Conservation (phyloP, 1,140 invertebrate species). For the Aphaenogaster floridana region DNA sequence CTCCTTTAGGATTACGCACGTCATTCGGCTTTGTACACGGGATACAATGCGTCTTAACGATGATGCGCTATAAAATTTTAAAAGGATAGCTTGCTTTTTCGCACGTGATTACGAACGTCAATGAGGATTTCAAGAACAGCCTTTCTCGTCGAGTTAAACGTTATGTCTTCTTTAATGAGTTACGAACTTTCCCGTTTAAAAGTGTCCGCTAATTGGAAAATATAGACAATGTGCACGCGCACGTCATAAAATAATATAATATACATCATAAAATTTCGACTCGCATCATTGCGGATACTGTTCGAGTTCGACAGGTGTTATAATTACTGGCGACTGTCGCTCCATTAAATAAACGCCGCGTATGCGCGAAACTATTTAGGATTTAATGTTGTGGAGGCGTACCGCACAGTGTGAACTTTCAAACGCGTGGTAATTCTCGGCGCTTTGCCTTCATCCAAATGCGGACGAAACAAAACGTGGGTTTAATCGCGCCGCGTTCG, state of each 20-base stretch:
- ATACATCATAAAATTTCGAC: not conserved
- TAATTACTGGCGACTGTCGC: not conserved
- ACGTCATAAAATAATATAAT: constrained; percentile 2
- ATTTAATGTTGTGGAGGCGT: constrained; percentile 32
- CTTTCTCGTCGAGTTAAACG: constrained; percentile 23
- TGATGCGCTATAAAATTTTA: constrained; percentile 14
- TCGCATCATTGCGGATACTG: not conserved
- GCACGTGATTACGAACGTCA: constrained; percentile 18
- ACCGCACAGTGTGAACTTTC: constrained; percentile 39
- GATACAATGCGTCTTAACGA: constrained; percentile 22
- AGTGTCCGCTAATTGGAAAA: not conserved
- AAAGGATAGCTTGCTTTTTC: constrained; percentile 37
- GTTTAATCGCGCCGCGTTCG: constrained; percentile 40
- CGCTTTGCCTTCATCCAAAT: not conserved
- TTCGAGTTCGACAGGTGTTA: not conserved
- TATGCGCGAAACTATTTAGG: constrained; percentile 30
- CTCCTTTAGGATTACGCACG: not conserved
- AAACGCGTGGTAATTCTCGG: constrained; percentile 19
- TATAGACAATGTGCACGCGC: not conserved
- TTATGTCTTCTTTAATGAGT: not conserved
- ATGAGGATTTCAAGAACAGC: not conserved
- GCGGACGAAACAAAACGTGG: constrained; percentile 43
- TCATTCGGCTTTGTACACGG: constrained; percentile 20
- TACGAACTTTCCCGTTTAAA: not conserved
- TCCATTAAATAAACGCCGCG: constrained; percentile 15